Conservation (phyloP, 2,113 vertebrate genomes). For the Dunckerocampus dactyliophorus region DNA sequence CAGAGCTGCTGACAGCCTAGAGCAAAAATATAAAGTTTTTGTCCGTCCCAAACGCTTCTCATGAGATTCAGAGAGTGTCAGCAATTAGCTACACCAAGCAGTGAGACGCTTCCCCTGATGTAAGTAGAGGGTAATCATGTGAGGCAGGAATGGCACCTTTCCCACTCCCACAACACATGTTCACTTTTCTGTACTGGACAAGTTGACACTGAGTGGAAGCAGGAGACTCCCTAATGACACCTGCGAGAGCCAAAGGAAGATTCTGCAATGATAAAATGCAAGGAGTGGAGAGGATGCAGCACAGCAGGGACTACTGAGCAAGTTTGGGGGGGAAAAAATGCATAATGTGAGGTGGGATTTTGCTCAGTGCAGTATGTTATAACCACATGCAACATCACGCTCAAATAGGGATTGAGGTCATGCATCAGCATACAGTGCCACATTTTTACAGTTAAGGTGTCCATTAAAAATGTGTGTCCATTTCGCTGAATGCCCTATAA, state of each 20-base stretch:
- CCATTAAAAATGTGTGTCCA: too few species aligned
- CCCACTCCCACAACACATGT: conserved; percentile 6
- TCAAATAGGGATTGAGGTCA: too few species aligned
- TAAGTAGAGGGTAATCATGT: conserved; percentile 13
- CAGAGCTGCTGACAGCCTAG: too few species aligned
- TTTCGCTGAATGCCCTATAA: neutral
- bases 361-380: too few species aligned
- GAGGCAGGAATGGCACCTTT: conserved; percentile 17
- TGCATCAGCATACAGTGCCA: too few species aligned
- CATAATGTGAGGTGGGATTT: too few species aligned
- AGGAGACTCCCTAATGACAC: conserved; percentile 14
- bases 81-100: neutral
- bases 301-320: too few species aligned
- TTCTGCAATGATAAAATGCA: too few species aligned
- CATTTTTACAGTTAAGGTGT: too few species aligned
- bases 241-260: neutral
- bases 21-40: neutral
- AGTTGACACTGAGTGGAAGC: conserved; percentile 11
- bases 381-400: too few species aligned
- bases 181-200: neutral
- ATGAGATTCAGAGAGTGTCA: neutral
- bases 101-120: conserved; percentile 7
- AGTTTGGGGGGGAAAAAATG: too few species aligned
- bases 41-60: neutral
- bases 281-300: too few species aligned